These are phyloP conservation scores for Agrotis segetum DNA, from an alignment of 2,888 invertebrate species.

Conservation along the genomic window DNA sequence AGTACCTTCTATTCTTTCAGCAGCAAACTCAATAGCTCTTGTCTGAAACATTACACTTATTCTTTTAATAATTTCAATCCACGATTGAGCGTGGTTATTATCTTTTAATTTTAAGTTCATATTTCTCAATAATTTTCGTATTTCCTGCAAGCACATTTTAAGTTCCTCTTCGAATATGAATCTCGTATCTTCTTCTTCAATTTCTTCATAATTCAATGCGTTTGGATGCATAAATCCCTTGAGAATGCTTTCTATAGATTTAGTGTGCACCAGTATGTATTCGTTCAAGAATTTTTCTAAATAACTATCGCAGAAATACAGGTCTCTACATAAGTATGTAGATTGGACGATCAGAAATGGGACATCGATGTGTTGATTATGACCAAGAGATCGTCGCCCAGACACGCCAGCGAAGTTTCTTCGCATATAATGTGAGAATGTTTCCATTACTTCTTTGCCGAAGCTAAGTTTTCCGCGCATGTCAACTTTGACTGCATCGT, in stretches of 20 bases:
- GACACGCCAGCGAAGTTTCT: slow-evolving; percentile 28
- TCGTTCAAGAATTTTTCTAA: slow-evolving; percentile 73
- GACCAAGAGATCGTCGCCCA: slow-evolving; percentile 65
- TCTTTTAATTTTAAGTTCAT: slow-evolving; percentile 66
- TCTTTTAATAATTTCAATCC: slow-evolving; percentile 78
- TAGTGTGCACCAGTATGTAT: slow-evolving; percentile 73
- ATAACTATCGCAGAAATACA: slow-evolving; percentile 72
- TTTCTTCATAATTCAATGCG: slow-evolving; percentile 30
- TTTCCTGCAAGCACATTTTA: slow-evolving; percentile 65
- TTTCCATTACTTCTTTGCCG: slow-evolving; percentile 80
- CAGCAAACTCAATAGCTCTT: slow-evolving; percentile 65
- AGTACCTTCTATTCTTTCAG: slow-evolving; percentile 66
- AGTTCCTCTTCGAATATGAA: slow-evolving; percentile 69
- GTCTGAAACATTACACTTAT: slow-evolving; percentile 77
- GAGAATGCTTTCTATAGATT: slow-evolving; percentile 71
- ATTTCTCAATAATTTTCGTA: slow-evolving; percentile 70
- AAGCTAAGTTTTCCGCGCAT: slow-evolving; percentile 80
- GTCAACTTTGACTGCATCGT: slow-evolving; percentile 76
- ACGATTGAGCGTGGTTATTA: slow-evolving; percentile 67
- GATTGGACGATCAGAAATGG: slow-evolving; percentile 69
- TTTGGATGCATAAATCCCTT: slow-evolving; percentile 64
- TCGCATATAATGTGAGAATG: slow-evolving; percentile 70
- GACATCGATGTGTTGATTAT: slow-evolving; percentile 60
- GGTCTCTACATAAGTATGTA: slow-evolving; percentile 72
- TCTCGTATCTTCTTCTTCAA: slow-evolving; percentile 15